Evolutionary conservation across 2,888 invertebrate species (phyloP), one percentile per base, ranked within the genome.

Genomic region (Gnatocerus cornutus): DNA sequence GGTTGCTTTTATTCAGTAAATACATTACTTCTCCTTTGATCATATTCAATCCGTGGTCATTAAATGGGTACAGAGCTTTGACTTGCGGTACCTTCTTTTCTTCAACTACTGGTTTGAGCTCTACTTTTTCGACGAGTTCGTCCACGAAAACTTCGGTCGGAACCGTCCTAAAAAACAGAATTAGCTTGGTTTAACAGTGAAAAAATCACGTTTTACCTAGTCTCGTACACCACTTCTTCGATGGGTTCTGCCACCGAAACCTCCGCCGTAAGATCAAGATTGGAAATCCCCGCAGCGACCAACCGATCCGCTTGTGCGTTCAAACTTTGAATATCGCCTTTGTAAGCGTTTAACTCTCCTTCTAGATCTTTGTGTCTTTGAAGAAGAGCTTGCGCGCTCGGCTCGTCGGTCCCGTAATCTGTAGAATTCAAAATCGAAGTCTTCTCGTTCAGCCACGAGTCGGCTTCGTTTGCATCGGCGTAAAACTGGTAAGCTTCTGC

Each of bases 401-500:
- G 94, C 78, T 97, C 97, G 86, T 98, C 98, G 27, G 14, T 91
- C 0, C 99, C 99, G 80, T 93, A 94, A 87, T 99, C 99, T 56
- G 90, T 90, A 0, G 96, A 95, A 8, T 92, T 90, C 9, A 97
- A 95, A 39, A 99, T 88, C 0, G 97, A 93, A 85, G 96, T 93
- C 85, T 97, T 97, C 84, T 99, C 99, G 76, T 95, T 94, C 86
- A 98, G 91, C 97, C 98, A 99, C 0, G 97, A 97, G 79, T 99
- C 98, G 0, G 97, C 95, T 82, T 99, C 99, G 85, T 99, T 98
- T 0, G 98, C 97, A 85, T 99, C 99, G 0, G 97, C 94, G 84
- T 97, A 97, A 87, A 97, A 98, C 90, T 97, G 97, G 79, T 96
- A 97, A 0, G 98, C 97, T 81, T 98, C 97, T 2, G 92, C 92